phyloP scores from a whole-genome alignment of 2,797 vertebrate genomes.

The Poeciliopsis gracilis region DNA sequence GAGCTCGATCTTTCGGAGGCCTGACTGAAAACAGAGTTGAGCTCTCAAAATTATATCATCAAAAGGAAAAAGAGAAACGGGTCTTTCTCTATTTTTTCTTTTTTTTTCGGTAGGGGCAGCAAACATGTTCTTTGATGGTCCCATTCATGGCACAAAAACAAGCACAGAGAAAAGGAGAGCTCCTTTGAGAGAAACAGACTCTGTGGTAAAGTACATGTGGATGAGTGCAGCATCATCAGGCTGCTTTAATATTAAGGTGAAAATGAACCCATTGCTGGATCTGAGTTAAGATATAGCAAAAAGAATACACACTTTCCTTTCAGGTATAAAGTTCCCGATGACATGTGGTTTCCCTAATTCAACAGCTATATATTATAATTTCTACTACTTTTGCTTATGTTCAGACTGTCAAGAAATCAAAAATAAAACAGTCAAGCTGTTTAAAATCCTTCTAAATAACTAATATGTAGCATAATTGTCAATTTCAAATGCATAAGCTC shows the following conservation, averaged over 20 bases:
- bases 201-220: neutral
- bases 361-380: neutral
- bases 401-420: too few species aligned
- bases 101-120: neutral
- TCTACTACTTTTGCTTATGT: neutral
- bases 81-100: neutral
- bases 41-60: constrained; percentile 31
- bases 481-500: neutral
- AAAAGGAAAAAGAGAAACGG: constrained; percentile 34
- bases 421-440: neutral
- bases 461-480: neutral
- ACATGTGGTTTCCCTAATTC: neutral
- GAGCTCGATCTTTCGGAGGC: constrained; percentile 41
- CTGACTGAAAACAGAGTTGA: constrained; percentile 45
- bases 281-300: neutral
- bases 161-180: neutral
- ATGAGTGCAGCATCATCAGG: constrained; percentile 2
- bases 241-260: constrained; percentile 11
- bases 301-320: neutral
- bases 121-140: constrained; percentile 15
- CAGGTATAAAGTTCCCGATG: neutral
- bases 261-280: neutral
- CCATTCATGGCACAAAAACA: constrained; percentile 12
- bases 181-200: neutral
- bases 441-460: neutral